Conservation (phyloP, 2,797 vertebrate species). For the Pangasius djambal region DNA sequence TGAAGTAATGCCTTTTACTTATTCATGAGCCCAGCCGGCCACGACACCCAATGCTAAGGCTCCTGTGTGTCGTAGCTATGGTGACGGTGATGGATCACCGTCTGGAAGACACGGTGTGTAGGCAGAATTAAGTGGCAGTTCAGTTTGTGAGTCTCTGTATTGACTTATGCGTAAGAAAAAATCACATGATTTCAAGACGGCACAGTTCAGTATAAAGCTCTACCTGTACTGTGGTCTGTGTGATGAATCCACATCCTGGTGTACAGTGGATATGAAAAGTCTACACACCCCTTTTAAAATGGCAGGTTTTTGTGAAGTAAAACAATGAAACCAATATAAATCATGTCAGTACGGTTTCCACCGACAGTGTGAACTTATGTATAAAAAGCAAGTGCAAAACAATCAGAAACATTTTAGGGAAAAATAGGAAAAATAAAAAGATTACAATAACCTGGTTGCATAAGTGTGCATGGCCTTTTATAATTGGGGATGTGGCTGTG, state of each 20-base stretch:
- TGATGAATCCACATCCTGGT: neutral
- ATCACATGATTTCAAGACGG: neutral
- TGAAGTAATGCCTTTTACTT: constrained; percentile 43
- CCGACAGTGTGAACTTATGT: too few species aligned
- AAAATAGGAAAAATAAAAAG: too few species aligned
- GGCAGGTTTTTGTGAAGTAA: too few species aligned
- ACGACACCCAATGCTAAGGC: constrained; percentile 49
- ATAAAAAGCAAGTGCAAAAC: too few species aligned
- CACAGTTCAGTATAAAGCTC: neutral
- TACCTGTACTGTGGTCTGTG: neutral
- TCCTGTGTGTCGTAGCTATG: constrained; percentile 40
- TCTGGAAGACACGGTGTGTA: neutral
- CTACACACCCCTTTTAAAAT: too few species aligned
- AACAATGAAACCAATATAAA: too few species aligned
- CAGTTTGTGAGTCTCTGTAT: neutral
- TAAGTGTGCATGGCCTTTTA: too few species aligned
- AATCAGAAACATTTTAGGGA: too few species aligned
- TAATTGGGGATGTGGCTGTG: too few species aligned
- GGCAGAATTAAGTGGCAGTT: neutral
- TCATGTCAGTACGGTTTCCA: too few species aligned
- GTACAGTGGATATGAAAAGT: neutral
- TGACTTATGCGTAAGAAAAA: neutral
- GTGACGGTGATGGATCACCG: constrained; percentile 37
- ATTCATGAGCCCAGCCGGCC: constrained; percentile 40
- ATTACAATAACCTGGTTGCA: too few species aligned